Evolutionary conservation across 2,888 invertebrate species (phyloP), one percentile per base, ranked within the genome.

Genomic region (Bombylius discolor): DNA sequence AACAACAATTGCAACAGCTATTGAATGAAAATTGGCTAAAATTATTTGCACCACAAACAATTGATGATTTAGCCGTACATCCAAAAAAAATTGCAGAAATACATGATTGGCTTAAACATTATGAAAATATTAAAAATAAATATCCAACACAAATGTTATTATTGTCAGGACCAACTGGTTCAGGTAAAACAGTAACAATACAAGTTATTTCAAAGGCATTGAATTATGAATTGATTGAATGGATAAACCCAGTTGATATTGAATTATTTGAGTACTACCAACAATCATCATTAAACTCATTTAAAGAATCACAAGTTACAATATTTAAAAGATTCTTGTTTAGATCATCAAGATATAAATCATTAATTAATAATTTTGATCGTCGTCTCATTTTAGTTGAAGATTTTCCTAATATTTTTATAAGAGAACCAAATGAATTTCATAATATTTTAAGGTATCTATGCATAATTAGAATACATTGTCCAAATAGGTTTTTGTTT

Each of bases 161-260:
- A 5, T 63, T 94, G 32, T 84, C 84, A 8, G 94, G 94, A 0
- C 89, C 93, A 32, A 81, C 91, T 1, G 94, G 94, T 0, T 81
- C 83, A 67, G 92, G 91, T 0, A 94, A 94, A 75, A 88, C 91
- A 2, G 79, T 83, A 1, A 82, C 89, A 1, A 63, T 92, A 1
- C 78, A 77, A 56, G 77, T 83, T 9, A 63, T 92, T 11, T 85
- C 87, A 44, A 76, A 78, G 55, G 81, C 83, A 63, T 70, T 83
- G 59, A 62, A 64, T 5, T 71, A 64, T 52, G 68, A 70, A 49
- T 63, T 79, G 47, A 75, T 77, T 36, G 92, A 93, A 72, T 94
- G 93, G 93, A 81, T 84, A 33, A 90, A 88, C 64, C 91, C 92
- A 6, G 63, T 84, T 11, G 87, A 88, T 70, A 80, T 81, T 63